Evolutionary conservation across 1,140 invertebrate genomes (phyloP), one percentile per base, ranked within the genome.

Genomic region (Meloidogyne floridensis): DNA sequence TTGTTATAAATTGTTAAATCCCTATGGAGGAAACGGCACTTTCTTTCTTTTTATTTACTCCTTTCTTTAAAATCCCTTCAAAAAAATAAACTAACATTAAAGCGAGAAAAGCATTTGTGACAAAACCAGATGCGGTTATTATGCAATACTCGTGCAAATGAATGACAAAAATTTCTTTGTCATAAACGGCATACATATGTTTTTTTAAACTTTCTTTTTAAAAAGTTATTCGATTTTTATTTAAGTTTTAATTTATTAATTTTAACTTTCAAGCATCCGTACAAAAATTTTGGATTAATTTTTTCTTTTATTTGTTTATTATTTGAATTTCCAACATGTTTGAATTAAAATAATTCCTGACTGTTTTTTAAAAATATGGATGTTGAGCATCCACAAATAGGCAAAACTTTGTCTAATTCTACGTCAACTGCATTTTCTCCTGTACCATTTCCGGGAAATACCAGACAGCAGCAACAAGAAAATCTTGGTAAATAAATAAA

Each of bases 11-110:
- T 59, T 59, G 59, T 65, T 8, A 65, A 65, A 65, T 65, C 59
- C 59, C 59, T 13, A 6, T 6, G 15, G 59, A 65, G n/a, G 5
- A 18, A n/a, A 65, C 59, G 13, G 56, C 56, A 18, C 13, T 65
- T 65, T 65, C n/a, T 47, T 47, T 47, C 47, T 47, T 47, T 65
- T 18, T 65, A 4, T 32, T 32, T 32, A 32, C 32, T 32, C 32
- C 59, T 65, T n/a, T 15, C 6, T 65, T 65, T 65, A 7, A 65
- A 65, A 65, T 65, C 5, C 47, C 7, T 47, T 47, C 47, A 4
- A 65, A 65, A 32, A 65, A 65, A 65, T 65, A 65, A 65, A 65
- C 59, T 65, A 65, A 65, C 59, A 65, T n/a, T 65, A n/a, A 59
- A 6, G n/a, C 56, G 11, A 11, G 59, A 65, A 18, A 65, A 65